Percentiles rank a stretch among this genome's conserved stretches.
Conservation (phyloP, 2,113 vertebrate genomes). For the Syrrhaptes paradoxus region DNA sequence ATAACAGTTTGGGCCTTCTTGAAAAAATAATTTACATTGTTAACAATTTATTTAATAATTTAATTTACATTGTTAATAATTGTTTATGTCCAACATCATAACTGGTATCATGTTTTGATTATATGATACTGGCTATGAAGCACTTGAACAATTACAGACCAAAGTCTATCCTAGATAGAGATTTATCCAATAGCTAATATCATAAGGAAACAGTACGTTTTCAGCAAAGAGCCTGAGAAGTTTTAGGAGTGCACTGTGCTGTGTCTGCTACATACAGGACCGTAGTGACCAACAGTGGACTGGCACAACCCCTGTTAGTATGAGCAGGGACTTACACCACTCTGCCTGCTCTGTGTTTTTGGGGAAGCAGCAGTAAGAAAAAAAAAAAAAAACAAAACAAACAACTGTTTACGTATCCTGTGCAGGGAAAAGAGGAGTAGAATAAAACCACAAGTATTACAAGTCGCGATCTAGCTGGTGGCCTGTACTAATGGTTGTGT, state of each 20-base stretch:
- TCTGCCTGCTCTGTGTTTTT: background rate
- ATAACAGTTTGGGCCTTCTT: background rate
- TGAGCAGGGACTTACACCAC: background rate
- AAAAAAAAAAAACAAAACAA: background rate
- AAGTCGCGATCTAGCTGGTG: background rate
- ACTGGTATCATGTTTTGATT: background rate
- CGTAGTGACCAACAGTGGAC: background rate
- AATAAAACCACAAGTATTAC: background rate
- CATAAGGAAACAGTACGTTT: background rate
- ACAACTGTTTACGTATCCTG: rapidly evolving
- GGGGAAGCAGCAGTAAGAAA: background rate
- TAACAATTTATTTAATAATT: too few relatives aligned
- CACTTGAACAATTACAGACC: background rate
- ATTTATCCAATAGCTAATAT: background rate
- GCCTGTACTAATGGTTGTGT: background rate
- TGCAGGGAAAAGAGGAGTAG: too few relatives aligned
- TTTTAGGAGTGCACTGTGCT: background rate
- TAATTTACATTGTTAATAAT: too few relatives aligned
- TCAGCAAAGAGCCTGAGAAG: background rate
- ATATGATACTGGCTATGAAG: background rate
- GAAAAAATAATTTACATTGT: background rate
- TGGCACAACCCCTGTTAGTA: too few relatives aligned
- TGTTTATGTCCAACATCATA: background rate
- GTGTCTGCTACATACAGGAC: rapidly evolving
- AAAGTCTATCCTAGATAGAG: background rate